Evolutionary conservation across 2,888 invertebrate genomes (phyloP), one percentile per base, ranked within the genome.

Genomic region (Brenthis ino): DNA sequence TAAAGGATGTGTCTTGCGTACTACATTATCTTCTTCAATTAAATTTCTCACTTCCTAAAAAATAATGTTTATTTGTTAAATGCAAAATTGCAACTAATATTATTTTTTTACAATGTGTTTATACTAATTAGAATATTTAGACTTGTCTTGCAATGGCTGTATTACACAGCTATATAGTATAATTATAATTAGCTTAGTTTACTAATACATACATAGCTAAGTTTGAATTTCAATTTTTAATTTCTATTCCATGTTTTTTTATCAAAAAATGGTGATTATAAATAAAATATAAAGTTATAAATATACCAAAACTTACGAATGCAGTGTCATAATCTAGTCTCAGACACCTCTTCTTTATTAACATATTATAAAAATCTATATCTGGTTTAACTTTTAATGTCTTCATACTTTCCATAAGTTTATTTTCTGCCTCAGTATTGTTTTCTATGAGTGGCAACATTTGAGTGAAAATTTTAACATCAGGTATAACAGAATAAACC

Each of bases 291-390:
- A 43, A 28, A 43, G 11, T 43, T 43, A 43, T 43, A 11, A 43
- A 43, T 11, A 43, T 11, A 43, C 11, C 11, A 11, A 43, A 43
- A 90, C 93, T 89, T 93, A 96, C 96, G 88, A 94, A 94, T 14
- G 97, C 98, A 76, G 93, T 94, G 64, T 94, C 91, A 82, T 95
- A 95, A 82, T 97, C 95, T 68, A 85, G 90, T 74, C 97, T 92
- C 79, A 95, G 88, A 80, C 95, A 95, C 69, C 97, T 94, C 82
- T 95, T 97, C 80, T 96, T 97, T 65, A 99, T 98, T 12, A 98
- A 92, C 89, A 96, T 94, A 85, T 98, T 98, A 80, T 95, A 98
- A 84, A 98, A 97, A 82, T 95, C 96, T 67, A 96, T 94, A 86
- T 98, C 98, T 2, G 96, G 93, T 76, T 93, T 93, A 0, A 97